Evolutionary conservation across 2,888 invertebrate genomes (phyloP).

Genomic region (Thera britannica): DNA sequence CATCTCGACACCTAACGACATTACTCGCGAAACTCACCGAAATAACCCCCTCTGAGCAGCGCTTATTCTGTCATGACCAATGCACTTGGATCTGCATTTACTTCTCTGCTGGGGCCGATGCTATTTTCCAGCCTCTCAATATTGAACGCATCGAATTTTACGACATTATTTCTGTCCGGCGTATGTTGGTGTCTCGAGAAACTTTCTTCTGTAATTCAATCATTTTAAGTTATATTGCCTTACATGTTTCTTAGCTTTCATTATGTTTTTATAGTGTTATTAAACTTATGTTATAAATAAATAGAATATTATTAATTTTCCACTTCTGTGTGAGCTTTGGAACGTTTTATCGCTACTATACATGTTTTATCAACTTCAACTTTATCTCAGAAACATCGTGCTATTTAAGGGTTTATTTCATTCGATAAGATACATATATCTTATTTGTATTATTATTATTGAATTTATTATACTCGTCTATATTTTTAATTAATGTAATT

Average conservation of each 20-base stretch:
- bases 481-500: too few species aligned
- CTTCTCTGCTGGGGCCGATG: slow-evolving; percentile 69
- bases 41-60: slow-evolving; percentile 73
- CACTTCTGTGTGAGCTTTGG: too few species aligned
- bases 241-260: slow-evolving; percentile 69
- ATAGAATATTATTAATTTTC: too few species aligned
- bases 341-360: too few species aligned
- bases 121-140: slow-evolving; percentile 60
- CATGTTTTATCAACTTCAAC: too few species aligned
- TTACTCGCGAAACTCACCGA: slow-evolving; percentile 77
- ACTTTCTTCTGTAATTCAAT: slow-evolving; percentile 78
- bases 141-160: slow-evolving; percentile 59
- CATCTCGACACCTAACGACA: slow-evolving; percentile 64
- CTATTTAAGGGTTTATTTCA: neutral
- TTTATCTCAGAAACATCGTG: too few species aligned
- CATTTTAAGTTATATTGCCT: slow-evolving; percentile 62
- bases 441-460: too few species aligned
- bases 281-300: too few species aligned
- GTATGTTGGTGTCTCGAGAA: slow-evolving; percentile 51
- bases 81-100: slow-evolving; percentile 62
- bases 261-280: slow-evolving; percentile 53
- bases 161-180: slow-evolving; percentile 60
- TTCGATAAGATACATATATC: neutral
- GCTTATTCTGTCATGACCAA: slow-evolving; percentile 74
- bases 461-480: too few species aligned